These are phyloP conservation scores for Nannoperca australis DNA, from an alignment of 2,797 vertebrate genomes.

Conservation along the genomic window DNA sequence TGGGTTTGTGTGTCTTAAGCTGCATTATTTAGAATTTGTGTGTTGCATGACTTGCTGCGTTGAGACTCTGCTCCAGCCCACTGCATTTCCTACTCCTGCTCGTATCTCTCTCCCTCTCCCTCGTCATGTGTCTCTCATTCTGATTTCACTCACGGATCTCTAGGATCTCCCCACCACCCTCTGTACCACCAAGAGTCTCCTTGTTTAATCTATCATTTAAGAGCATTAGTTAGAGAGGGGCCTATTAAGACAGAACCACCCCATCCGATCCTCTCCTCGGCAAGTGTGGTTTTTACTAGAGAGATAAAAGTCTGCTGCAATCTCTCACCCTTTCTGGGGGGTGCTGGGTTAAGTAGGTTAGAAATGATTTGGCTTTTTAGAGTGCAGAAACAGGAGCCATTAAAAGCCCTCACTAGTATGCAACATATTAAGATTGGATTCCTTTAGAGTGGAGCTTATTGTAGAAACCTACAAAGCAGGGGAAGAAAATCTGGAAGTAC, in stretches of 20 bases:
- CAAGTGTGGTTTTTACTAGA: slow-evolving; percentile 63
- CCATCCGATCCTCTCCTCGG: slow-evolving; percentile 41
- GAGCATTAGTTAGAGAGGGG: slow-evolving; percentile 69
- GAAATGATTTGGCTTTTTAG: slow-evolving; percentile 80
- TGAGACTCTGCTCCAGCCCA: slow-evolving; percentile 21
- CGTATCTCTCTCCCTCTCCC: slow-evolving; percentile 23
- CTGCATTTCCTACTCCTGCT: slow-evolving; percentile 24
- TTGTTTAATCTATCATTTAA: slow-evolving; percentile 78
- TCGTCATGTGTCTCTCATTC: slow-evolving; percentile 50
- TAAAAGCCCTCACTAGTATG: slow-evolving; percentile 77
- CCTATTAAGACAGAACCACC: slow-evolving; percentile 59
- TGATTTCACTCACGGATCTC: slow-evolving; percentile 64
- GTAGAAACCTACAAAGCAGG: slow-evolving; percentile 40
- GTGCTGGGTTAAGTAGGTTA: slow-evolving; percentile 78
- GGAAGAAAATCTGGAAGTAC: slow-evolving; percentile 34
- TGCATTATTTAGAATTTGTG: slow-evolving; percentile 46
- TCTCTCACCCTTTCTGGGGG: slow-evolving; percentile 69
- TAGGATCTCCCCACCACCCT: slow-evolving; percentile 42
- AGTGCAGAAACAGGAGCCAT: slow-evolving; percentile 78
- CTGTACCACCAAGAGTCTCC: slow-evolving; percentile 54
- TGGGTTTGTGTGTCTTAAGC: slow-evolving; percentile 23
- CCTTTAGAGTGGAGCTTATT: slow-evolving; percentile 51
- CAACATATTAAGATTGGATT: slow-evolving; percentile 76
- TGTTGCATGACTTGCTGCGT: slow-evolving; percentile 45
- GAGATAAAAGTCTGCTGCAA: slow-evolving; percentile 72